Base-by-base conservation (phyloP, 64 coral and sea anemone genomes). In the Exaiptasia diaphana region DNA sequence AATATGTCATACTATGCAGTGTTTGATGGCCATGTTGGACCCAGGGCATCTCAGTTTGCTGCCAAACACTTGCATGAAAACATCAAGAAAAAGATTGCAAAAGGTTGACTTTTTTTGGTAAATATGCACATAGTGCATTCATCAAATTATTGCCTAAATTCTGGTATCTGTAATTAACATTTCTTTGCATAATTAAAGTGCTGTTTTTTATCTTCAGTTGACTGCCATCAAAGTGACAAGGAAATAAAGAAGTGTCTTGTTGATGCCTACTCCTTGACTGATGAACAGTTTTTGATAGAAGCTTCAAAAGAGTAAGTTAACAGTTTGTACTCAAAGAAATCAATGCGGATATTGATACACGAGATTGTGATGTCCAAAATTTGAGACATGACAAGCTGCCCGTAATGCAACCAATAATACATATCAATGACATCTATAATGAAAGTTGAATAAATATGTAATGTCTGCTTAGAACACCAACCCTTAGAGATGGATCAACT, bases 11-110 rank as follows among this genome's bases (percentile, higher is more conserved):
- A 99, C 41, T 99, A 93, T 76, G 95, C 90, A 57, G 90, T 99
- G 32, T 99, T 99, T 85, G 95, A 99, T 81, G 95, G 95, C 1
- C 95, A 99, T 82, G 95, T 89, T 8, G 95, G 95, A 15, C 79
- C 70, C 9, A 88, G 80, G 45, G 95, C 95, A 13, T 82, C 95
- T n/a, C 75, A 77, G 33, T 99, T 93, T 93, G 95, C 95, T 41
- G 95, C 95, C 9, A 40, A 93, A 50, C 73, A 99, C 69, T 62
- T 99, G 20, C 95, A 99, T 64, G 82, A 60, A 62, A 99, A 89
- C 49, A 99, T 99, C 75, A 77, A 88, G 34, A 74, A 65, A 73
- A 99, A 93, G 81, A 92, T 99, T 53, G 85, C 85, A 99, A 99
- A 99, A 99, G 95, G 95, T 99, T 93, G 80, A 99, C 21, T 41